phyloP scores from a whole-genome alignment of 2,888 invertebrate genomes.

The Hypomecis atomaria region DNA sequence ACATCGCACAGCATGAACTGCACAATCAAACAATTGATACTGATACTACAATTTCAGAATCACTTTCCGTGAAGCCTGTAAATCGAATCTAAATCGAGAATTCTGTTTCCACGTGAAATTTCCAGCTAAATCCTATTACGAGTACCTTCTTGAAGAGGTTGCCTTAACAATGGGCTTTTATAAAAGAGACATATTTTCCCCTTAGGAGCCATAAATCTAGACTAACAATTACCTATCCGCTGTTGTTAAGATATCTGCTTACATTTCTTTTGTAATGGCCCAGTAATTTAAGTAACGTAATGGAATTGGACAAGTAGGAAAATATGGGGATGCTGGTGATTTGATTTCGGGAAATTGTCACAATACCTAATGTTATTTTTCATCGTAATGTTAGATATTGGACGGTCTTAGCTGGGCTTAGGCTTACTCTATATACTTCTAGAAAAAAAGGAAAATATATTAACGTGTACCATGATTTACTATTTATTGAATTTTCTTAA shows the following conservation, averaged over 20 bases:
- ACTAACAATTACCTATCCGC: constrained; percentile 30
- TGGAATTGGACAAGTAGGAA: background rate
- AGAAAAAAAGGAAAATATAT: too few species aligned
- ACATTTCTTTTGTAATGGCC: constrained; percentile 24
- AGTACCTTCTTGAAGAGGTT: constrained; percentile 16
- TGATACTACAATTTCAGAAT: background rate
- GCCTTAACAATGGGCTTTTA: constrained; percentile 30
- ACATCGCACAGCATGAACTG: too few species aligned
- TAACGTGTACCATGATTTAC: too few species aligned
- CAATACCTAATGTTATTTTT: too few species aligned
- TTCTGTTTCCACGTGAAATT: constrained; percentile 5
- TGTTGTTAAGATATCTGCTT: constrained; percentile 28
- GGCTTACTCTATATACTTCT: too few species aligned
- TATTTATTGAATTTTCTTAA: too few species aligned
- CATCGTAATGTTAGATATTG: too few species aligned
- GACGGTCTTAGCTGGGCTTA: too few species aligned
- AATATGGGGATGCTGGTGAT: background rate
- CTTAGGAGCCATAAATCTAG: constrained; percentile 26
- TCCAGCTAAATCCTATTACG: constrained; percentile 11
- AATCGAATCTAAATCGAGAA: constrained; percentile 11
- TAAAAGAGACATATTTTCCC: constrained; percentile 31
- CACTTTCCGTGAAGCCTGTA: background rate
- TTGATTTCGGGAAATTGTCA: background rate
- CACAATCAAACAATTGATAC: background rate
- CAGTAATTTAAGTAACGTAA: constrained; percentile 11